These are phyloP conservation scores for Drosophila gunungcola DNA, from an alignment of 1,140 invertebrate species.

Conservation along the genomic window DNA sequence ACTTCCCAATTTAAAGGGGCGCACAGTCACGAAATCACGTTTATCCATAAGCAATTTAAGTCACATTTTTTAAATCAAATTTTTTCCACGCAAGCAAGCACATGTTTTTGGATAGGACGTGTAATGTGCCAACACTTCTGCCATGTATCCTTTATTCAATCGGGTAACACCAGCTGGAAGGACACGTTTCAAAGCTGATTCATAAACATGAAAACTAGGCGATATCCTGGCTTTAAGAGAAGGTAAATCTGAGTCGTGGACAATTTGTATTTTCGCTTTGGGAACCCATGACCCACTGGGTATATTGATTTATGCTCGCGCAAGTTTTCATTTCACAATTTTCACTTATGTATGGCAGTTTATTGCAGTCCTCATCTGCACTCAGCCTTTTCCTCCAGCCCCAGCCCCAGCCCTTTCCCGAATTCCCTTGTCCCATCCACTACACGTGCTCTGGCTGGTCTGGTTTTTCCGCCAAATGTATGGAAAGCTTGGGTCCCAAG, in stretches of 20 bases:
- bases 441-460: conserved; percentile 1
- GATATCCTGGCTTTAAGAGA: neutral
- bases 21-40: conserved; percentile 13
- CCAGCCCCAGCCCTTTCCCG: neutral
- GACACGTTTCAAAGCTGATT: neutral
- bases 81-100: conserved; percentile 15
- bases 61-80: conserved; percentile 23
- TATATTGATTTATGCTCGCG: conserved; percentile 75
- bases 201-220: neutral
- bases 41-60: conserved; percentile 1
- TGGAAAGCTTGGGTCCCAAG: conserved; percentile 61
- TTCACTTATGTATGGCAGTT: conserved; percentile 54
- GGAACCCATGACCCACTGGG: conserved; percentile 20
- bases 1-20: too few species aligned
- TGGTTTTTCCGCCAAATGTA: conserved; percentile 57
- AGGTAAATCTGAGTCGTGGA: conserved; percentile 16
- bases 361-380: conserved; percentile 58
- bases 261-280: neutral
- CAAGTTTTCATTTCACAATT: conserved; percentile 69
- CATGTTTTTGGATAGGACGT: conserved; percentile 30
- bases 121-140: conserved; percentile 40
- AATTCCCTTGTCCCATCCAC: neutral
- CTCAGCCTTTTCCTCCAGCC: conserved; percentile 13
- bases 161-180: conserved; percentile 11
- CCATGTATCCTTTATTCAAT: neutral